Evolutionary conservation across 2,888 invertebrate species (phyloP), one percentile per base, ranked within the genome.

Genomic region (Dynastes hyllus): DNA sequence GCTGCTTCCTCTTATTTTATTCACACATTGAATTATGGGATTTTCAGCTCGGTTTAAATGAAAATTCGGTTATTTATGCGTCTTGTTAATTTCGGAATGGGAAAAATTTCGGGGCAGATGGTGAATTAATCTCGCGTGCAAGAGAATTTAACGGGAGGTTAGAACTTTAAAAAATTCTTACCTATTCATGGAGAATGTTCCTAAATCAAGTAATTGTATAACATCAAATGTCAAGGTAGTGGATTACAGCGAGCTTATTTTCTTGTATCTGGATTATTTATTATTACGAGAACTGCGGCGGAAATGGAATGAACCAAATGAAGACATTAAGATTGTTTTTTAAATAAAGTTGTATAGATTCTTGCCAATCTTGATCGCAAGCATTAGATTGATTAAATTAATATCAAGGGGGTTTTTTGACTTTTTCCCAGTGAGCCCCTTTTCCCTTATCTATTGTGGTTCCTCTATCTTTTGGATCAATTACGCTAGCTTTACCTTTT

Each of bases 51-150:
- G 79, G 81, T 81, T 78, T 81, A 83, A 83, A 82, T 83, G 83
- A 83, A 83, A 81, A 76, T 81, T 83, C 80, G 73, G 81, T 83
- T 82, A 83, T 83, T 83, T 83, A 83, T 83, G 81, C 76, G 75
- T 78, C 78, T 80, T 77, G 81, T 82, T 83, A 82, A 81, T 78
- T 80, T 73, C 51, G 32, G 58, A 67, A 45, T 66, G 69, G 78
- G 65, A 77, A 69, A 69, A 77, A 77, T 77, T 67, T 67, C 67
- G 51, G 55, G 27, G 63, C 63, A 63, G 63, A 63, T 63, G 63
- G 29, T 63, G 63, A 63, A 63, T 63, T 63, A 63, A 63, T 63
- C 29, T 9, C 63, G 63, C 63, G 32, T 32, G 3, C 27, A 32
- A 63, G 13, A 13, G 63, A 63, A 13, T 63, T 63, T 13, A 32